phyloP scores from a whole-genome alignment of 2,797 vertebrate species.

The Garrulus glandarius region DNA sequence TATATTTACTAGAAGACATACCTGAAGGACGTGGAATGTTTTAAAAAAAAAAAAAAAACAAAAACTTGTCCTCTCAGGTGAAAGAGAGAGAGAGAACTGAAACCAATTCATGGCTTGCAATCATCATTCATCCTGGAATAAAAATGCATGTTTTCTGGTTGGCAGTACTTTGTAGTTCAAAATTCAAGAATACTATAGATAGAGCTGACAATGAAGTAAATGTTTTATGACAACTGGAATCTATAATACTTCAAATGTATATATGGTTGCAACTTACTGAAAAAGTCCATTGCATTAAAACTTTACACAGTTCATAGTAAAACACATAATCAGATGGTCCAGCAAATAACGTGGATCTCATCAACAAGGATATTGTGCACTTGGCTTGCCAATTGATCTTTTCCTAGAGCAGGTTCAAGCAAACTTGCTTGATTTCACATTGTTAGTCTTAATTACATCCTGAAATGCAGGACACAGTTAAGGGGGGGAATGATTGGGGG shows the following conservation, averaged over 20 bases:
- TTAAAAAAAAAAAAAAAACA: neutral
- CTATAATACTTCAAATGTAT: neutral
- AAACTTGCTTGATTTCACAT: neutral
- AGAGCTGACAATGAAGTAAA: slow-evolving; percentile 40
- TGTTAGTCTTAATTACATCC: neutral
- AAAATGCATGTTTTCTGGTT: neutral
- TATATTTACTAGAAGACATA: neutral
- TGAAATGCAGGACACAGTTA: neutral
- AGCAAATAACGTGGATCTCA: neutral
- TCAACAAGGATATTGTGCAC: neutral
- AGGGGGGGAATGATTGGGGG: neutral
- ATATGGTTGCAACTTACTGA: neutral
- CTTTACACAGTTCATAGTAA: neutral
- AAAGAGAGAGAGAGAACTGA: neutral
- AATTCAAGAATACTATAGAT: neutral
- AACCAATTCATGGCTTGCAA: neutral
- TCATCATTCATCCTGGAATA: neutral
- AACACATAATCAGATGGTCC: neutral
- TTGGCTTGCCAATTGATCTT: neutral
- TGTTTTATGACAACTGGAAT: slow-evolving; percentile 35
- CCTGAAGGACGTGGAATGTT: neutral
- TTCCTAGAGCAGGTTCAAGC: neutral
- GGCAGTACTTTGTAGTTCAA: neutral
- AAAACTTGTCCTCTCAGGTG: neutral
- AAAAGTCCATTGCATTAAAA: neutral